phyloP scores from a whole-genome alignment of 1,140 invertebrate species.

The Thereuonema tuberculata region DNA sequence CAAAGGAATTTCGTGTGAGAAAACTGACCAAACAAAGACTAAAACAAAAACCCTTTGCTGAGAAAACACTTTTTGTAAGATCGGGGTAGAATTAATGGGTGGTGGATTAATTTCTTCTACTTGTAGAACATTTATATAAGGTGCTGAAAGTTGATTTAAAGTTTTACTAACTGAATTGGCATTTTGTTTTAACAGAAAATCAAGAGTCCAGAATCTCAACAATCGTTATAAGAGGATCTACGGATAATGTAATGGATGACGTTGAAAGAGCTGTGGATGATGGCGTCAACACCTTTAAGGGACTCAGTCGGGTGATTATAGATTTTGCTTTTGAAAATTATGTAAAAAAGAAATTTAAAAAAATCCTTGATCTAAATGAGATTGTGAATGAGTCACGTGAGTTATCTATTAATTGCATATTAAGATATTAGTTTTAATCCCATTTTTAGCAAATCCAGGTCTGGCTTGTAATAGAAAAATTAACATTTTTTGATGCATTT shows the following conservation, averaged over 20 bases:
- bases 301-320: constrained; percentile 43
- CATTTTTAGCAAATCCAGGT: too few species aligned
- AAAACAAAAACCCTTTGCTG: too few species aligned
- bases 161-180: too few species aligned
- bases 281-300: constrained; percentile 97
- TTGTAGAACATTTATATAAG: not conserved
- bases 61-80: not conserved
- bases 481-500: too few species aligned
- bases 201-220: constrained; percentile 77
- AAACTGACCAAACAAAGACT: too few species aligned
- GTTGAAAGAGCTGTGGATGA: constrained; percentile 96
- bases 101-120: not conserved
- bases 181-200: constrained; percentile 26
- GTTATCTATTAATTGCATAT: too few species aligned
- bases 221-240: constrained; percentile 86
- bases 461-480: too few species aligned
- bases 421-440: too few species aligned
- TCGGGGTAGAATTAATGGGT: not conserved
- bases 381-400: too few species aligned
- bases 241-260: constrained; percentile 98
- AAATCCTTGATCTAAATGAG: too few species aligned
- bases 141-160: too few species aligned
- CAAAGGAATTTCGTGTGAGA: too few species aligned
- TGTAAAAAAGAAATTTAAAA: not conserved
- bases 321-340: not conserved